Evolutionary conservation across 37 sponge, comb jelly and placozoan genomes (phyloP), one percentile per base, ranked within the genome.

Genomic region (Bolinopsis microptera): DNA sequence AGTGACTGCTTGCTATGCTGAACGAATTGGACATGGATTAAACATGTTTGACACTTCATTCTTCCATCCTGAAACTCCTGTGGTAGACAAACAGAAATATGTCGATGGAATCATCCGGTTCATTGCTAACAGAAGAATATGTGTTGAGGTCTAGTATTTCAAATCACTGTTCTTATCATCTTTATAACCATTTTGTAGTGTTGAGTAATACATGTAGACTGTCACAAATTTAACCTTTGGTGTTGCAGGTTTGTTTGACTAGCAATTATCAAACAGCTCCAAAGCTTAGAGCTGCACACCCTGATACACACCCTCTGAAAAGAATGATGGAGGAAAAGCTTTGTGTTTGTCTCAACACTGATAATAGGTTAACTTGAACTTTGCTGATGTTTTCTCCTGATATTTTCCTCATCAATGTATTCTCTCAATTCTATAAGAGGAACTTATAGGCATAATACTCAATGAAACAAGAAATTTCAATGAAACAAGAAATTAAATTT

Each of bases 91-190:
- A 8, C 26, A 86, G 28, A 39, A 40, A n/a, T 86, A 86, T 86
- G 48, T 41, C 2, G 48, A 39, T 30, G 48, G 48, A 39, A 28
- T 86, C 0, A 86, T 39, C 27, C 40, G 90, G 5, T 86, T 34
- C 26, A 86, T 86, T 39, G 90, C 90, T 16, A 86, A 39, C 61
- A 86, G 90, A 41, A 86, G 90, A 25, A 86, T 86, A n/a, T 86
- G 90, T 86, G 31, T 86, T 39, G 90, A 86, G 90, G 90, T 86
- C n/a, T n/a, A n/a, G n/a, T n/a, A n/a, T n/a, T n/a, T n/a, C n/a
- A n/a, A n/a, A n/a, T n/a, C n/a, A n/a, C n/a, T n/a, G n/a, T n/a
- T n/a, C n/a, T n/a, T n/a, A n/a, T n/a, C n/a, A n/a, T n/a, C n/a
- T n/a, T n/a, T n/a, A n/a, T n/a, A n/a, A n/a, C n/a, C n/a, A n/a